Conservation (phyloP, 1,140 invertebrate species). For the Heliothis virescens region DNA sequence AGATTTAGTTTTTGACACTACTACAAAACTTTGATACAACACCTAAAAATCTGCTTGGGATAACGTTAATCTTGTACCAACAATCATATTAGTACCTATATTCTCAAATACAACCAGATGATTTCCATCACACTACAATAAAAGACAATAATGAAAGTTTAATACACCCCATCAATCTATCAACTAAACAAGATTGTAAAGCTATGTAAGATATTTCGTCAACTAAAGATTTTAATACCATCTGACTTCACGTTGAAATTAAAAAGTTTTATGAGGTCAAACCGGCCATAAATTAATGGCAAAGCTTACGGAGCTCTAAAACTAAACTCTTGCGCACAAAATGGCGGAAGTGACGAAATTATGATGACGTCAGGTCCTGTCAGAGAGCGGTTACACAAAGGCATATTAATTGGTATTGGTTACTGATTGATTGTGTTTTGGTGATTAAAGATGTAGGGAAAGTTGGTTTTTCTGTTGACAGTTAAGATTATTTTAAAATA, state of each 20-base stretch:
- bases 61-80: too few species aligned
- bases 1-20: too few species aligned
- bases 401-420: background rate
- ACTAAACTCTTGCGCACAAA: conserved; percentile 38
- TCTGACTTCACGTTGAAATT: background rate
- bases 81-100: too few species aligned
- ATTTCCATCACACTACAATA: background rate
- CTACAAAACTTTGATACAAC: too few species aligned
- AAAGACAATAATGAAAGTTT: background rate
- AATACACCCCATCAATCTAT: conserved; percentile 7
- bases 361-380: conserved; percentile 23
- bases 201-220: conserved; percentile 10
- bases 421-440: background rate
- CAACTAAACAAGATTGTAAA: background rate
- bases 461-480: background rate
- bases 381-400: background rate
- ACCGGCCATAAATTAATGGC: conserved; percentile 14
- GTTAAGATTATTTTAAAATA: background rate
- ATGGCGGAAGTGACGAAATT: conserved; percentile 33
- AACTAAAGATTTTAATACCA: background rate
- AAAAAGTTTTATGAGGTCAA: conserved; percentile 38
- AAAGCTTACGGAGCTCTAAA: conserved; percentile 34
- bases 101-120: background rate
- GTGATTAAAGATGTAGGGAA: background rate
- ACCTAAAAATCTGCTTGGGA: too few species aligned